Evolutionary conservation across 2,888 invertebrate genomes (phyloP), one percentile per base, ranked within the genome.

Genomic region (Polyommatus iphigenia): DNA sequence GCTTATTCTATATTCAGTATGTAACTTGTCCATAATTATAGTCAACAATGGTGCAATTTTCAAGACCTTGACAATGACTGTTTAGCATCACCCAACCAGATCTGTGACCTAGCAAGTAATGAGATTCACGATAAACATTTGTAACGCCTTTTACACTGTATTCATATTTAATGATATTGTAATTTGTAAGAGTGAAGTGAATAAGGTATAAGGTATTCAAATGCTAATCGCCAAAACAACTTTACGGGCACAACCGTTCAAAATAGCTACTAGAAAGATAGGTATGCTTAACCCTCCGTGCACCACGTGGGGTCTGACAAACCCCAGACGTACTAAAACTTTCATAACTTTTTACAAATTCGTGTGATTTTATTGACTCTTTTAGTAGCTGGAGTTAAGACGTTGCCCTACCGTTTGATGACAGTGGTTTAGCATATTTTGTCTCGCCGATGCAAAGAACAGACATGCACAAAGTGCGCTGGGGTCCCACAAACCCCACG

Each of bases 51-150:
- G 54, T 41, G 77, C 77, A 78, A 78, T 78, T 59, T 59, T 72
- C 59, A 73, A 76, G 29, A 57, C 80, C 81, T 81, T 81, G 81
- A 81, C 81, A 78, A 72, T 81, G 80, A 81, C 77, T 76, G 78
- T 73, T 73, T 36, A 59, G 67, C 36, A 77, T 77, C 78, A 59
- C 41, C 75, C 13, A 62, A 77, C 76, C 24, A 57, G 54, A 67
- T 76, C 71, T 32, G 36, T 71, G 77, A 77, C 72, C 71, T 73
- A 20, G 32, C 36, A 57, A 18, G 6, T 46, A 15, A 20, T 7
- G 32, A 62, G 4, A 29, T 15, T 24, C 15, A 67, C 75, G 29
- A 29, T 73, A 29, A 75, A 13, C 15, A 75, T 75, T 75, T 54
- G 46, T 6, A 8, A 46, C 46, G 29, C 46, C 24, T 18, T 75